Percentiles rank a stretch among this genome's conserved stretches.
Evolutionary conservation across 2,888 invertebrate species (phyloP).

Genomic region (Hydropsyche betteni): DNA sequence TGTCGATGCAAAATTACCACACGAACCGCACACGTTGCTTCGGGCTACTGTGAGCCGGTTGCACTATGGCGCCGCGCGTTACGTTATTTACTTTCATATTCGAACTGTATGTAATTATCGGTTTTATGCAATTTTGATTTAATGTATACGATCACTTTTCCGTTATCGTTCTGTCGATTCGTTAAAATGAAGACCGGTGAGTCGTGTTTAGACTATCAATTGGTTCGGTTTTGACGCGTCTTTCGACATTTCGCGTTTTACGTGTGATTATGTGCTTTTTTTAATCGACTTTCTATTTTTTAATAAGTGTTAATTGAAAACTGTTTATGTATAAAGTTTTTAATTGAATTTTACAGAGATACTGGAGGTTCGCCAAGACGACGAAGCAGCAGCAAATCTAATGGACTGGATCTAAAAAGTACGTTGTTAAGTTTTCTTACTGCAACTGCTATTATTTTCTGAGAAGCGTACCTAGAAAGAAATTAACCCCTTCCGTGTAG

Average conservation of each 20-base stretch:
- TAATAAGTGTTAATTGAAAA: slow-evolving; percentile 14
- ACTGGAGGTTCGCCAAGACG: slow-evolving; percentile 70
- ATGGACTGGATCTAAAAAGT: slow-evolving; percentile 63
- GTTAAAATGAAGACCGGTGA: neutral
- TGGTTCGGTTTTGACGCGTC: neutral
- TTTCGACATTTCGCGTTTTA: no score
- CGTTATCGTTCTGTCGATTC: neutral
- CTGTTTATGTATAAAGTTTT: slow-evolving; percentile 7
- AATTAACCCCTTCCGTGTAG: no score
- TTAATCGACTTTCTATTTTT: slow-evolving; percentile 2
- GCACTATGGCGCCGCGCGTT: neutral
- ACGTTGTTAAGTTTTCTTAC: slow-evolving; percentile 55
- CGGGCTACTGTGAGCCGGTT: neutral
- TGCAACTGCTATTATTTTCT: neutral
- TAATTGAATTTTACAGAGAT: slow-evolving; percentile 67
- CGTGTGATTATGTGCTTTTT: no score
- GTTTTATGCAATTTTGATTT: slow-evolving; percentile 17
- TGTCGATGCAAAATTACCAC: neutral
- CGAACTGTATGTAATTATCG: neutral
- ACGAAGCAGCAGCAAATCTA: slow-evolving; percentile 62
- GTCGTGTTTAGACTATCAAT: neutral
- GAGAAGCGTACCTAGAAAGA: no score
- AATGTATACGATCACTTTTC: neutral
- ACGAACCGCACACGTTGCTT: neutral
- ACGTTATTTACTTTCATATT: slow-evolving; percentile 12